Evolutionary conservation across 2,888 invertebrate species (phyloP).

Genomic region (Nysson spinosus): DNA sequence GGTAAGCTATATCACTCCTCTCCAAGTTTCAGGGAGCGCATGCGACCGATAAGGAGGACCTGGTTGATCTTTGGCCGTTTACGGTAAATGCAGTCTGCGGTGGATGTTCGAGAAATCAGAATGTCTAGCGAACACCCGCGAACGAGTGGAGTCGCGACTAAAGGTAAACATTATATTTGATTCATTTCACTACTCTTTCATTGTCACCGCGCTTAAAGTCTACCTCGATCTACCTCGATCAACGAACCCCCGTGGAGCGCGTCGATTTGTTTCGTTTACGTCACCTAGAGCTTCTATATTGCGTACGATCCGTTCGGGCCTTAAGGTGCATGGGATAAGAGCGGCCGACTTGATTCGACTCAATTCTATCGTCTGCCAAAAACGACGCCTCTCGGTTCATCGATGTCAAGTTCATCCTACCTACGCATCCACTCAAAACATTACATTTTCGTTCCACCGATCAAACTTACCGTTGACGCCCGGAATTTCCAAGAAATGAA

Average conservation of each 20-base stretch:
- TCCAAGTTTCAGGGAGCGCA: conserved; percentile 56
- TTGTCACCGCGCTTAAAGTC: too few relatives aligned
- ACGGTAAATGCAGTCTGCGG: conserved; percentile 65
- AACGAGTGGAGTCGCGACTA: conserved; percentile 59
- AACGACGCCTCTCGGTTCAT: conserved; percentile 19
- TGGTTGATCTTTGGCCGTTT: conserved; percentile 33
- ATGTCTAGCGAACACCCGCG: conserved; percentile 70
- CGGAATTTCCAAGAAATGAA: too few relatives aligned
- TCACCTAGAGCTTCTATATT: too few relatives aligned
- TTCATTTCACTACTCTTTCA: too few relatives aligned
- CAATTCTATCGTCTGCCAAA: too few relatives aligned
- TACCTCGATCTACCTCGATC: background rate
- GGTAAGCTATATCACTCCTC: background rate
- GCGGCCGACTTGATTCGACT: too few relatives aligned
- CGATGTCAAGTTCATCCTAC: conserved; percentile 28
- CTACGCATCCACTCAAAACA: conserved; percentile 5
- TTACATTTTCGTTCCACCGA: background rate
- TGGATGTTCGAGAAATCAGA: conserved; percentile 62
- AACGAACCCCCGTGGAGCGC: too few relatives aligned
- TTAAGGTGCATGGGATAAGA: too few relatives aligned
- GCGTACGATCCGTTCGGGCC: too few relatives aligned
- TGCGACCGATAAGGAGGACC: conserved; percentile 50
- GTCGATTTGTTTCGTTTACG: too few relatives aligned
- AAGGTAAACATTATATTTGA: too few relatives aligned
- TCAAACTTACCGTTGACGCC: too few relatives aligned